phyloP scores from a whole-genome alignment of 1,140 invertebrate species.

The Drosophila orosa region DNA sequence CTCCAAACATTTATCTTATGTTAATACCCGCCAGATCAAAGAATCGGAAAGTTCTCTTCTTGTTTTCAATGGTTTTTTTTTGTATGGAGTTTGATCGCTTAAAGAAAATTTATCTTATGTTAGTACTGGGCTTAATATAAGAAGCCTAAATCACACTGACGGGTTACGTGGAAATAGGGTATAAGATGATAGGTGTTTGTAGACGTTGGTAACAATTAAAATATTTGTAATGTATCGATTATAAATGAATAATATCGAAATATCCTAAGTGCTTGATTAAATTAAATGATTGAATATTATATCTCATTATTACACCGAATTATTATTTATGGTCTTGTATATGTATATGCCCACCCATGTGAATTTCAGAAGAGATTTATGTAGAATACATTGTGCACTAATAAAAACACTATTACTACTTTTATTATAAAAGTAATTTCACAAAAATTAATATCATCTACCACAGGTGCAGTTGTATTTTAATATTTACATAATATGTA shows the following conservation, averaged over 20 bases:
- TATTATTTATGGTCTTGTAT: background rate
- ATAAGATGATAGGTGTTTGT: no score
- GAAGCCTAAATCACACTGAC: no score
- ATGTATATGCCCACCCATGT: conserved; percentile 1
- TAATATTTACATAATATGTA: background rate
- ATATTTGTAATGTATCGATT: background rate
- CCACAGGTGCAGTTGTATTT: conserved; percentile 8
- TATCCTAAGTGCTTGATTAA: conserved; percentile 7
- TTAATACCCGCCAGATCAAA: no score
- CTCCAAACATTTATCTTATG: no score
- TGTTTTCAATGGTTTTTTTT: no score
- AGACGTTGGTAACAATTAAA: no score
- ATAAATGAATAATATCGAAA: background rate
- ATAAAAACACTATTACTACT: background rate
- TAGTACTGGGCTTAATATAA: no score
- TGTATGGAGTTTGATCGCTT: no score
- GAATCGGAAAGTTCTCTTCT: no score
- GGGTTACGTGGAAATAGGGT: no score
- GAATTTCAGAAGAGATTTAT: background rate
- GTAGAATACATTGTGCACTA: background rate
- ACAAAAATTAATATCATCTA: background rate
- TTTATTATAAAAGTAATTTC: background rate
- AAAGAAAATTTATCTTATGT: no score
- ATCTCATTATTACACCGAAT: background rate
- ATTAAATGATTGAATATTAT: background rate